Evolutionary conservation across 2,113 vertebrate genomes (phyloP).

Genomic region (Bambusicola thoracicus): DNA sequence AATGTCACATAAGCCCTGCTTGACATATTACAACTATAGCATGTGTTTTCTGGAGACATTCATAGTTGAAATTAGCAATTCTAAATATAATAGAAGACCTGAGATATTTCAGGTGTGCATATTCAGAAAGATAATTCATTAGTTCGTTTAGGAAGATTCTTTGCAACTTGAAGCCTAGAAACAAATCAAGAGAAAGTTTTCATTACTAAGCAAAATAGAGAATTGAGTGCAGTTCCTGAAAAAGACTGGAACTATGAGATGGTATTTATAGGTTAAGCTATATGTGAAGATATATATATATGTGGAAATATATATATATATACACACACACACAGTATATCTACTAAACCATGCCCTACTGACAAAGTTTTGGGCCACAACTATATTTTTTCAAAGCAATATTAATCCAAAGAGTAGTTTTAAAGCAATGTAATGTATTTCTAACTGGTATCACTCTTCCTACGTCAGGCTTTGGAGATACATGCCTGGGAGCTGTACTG

Average conservation of each 20-base stretch:
- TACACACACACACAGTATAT: background rate
- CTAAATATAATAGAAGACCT: conserved; percentile 34
- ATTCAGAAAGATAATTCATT: conserved; percentile 41
- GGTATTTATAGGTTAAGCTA: background rate
- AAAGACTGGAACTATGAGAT: background rate
- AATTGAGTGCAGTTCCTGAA: background rate
- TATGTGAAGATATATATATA: background rate
- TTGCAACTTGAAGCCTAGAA: conserved; percentile 65
- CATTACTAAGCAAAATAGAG: conserved; percentile 25
- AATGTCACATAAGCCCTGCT: background rate
- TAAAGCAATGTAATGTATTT: background rate
- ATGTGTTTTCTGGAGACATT: conserved; percentile 3
- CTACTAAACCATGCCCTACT: background rate
- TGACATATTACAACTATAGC: background rate
- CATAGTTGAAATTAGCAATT: conserved; percentile 4
- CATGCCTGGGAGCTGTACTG: background rate
- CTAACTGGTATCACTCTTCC: background rate
- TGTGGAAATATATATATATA: no score
- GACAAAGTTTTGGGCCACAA: background rate
- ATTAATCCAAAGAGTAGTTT: background rate
- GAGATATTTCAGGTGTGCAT: conserved; percentile 58
- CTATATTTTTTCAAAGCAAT: background rate
- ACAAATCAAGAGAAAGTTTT: conserved; percentile 51
- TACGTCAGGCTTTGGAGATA: background rate
- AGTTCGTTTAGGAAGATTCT: conserved; percentile 25